Evolutionary conservation across 2,797 vertebrate genomes (phyloP).

Genomic region (Momotus momota): DNA sequence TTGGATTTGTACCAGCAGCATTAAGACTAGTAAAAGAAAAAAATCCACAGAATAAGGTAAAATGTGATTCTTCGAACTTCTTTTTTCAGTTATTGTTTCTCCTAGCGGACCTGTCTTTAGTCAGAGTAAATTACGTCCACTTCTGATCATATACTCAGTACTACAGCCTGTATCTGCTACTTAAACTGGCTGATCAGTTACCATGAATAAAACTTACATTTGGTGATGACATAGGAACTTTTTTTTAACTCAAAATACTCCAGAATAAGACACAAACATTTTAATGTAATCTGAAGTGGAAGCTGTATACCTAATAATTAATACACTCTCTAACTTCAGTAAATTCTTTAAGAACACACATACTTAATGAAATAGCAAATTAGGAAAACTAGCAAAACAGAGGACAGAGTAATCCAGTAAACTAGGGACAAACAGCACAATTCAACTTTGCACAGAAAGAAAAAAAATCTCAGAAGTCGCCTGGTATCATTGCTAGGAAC

Average conservation of each 20-base stretch:
- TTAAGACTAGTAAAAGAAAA: not conserved
- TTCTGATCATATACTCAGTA: not conserved
- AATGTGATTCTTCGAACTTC: not conserved
- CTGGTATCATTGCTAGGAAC: conserved; percentile 15
- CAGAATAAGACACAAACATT: not conserved
- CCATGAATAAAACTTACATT: too few species aligned
- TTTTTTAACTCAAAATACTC: not conserved
- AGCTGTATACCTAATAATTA: not conserved
- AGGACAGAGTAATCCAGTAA: not conserved
- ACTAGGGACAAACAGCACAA: not conserved
- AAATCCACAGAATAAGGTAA: not conserved
- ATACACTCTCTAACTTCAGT: not conserved
- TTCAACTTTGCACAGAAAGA: not conserved
- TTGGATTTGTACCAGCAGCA: not conserved
- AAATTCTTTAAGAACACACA: not conserved
- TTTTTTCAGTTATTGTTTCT: not conserved
- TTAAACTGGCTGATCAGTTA: not conserved
- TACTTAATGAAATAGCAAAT: not conserved
- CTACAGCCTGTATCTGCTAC: not conserved
- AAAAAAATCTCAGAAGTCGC: not conserved
- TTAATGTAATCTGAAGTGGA: not conserved
- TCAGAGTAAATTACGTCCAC: not conserved
- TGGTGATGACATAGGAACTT: too few species aligned
- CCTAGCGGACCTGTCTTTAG: not conserved
- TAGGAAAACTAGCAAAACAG: not conserved